A percentile compares a stretch with the other conserved stretches of the same genome.
Conservation (phyloP, 1,140 invertebrate species). For the Cydia splendana region DNA sequence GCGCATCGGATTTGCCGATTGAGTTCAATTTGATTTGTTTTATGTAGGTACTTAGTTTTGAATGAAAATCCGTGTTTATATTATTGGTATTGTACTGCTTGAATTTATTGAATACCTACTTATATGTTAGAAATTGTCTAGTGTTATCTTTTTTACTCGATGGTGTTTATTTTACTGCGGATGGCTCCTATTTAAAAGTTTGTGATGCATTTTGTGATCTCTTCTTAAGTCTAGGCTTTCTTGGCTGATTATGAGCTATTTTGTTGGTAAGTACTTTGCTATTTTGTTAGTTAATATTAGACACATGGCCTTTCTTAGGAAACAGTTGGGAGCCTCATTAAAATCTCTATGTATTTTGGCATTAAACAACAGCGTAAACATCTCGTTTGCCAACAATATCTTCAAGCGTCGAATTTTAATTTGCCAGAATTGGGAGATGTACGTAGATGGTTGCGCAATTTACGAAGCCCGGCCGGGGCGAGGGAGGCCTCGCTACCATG, state of each 20-base stretch:
- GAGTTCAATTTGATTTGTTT: neutral
- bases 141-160: too few species aligned
- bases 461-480: conserved; percentile 59
- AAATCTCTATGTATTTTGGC: neutral
- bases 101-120: too few species aligned
- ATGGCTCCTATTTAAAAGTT: too few species aligned
- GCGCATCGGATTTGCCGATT: conserved; percentile 1
- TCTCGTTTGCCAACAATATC: conserved; percentile 39
- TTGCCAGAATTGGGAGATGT: conserved; percentile 65
- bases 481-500: conserved; percentile 63
- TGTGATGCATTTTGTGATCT: too few species aligned
- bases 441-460: conserved; percentile 71
- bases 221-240: too few species aligned
- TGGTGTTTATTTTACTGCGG: too few species aligned
- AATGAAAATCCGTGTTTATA: neutral
- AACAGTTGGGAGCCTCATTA: neutral
- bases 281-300: neutral
- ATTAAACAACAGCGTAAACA: conserved; percentile 35
- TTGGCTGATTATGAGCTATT: too few species aligned
- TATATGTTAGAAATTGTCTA: too few species aligned
- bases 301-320: neutral
- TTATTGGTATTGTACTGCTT: neutral
- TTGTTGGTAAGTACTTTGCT: too few species aligned
- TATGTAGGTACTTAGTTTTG: neutral
- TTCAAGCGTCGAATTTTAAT: conserved; percentile 66